Conservation (phyloP, 2,888 invertebrate species). For the Leptopilina myrica region DNA sequence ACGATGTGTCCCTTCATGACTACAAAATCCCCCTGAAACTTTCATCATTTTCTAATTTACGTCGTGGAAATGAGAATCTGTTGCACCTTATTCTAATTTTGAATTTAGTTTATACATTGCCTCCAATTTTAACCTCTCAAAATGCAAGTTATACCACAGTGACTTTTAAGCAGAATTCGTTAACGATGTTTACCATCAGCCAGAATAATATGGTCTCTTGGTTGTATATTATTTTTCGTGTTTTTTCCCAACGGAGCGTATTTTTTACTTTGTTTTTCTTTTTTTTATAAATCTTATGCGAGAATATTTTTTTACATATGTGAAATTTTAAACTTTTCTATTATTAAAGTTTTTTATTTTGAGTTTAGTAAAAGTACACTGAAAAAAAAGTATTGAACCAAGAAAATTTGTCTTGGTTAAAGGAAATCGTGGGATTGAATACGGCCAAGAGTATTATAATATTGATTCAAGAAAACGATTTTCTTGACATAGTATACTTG, state of each 20-base stretch:
- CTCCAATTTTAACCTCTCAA: constrained; percentile 7
- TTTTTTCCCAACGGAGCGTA: too few relatives aligned
- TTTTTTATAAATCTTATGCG: background rate
- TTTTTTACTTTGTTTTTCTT: background rate
- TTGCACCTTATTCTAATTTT: constrained; percentile 16
- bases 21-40: constrained; percentile 14
- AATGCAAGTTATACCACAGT: constrained; percentile 1
- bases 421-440: too few relatives aligned
- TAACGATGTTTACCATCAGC: constrained; percentile 1
- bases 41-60: constrained; percentile 29
- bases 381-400: too few relatives aligned
- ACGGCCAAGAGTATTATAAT: too few relatives aligned
- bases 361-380: too few relatives aligned
- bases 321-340: too few relatives aligned
- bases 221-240: background rate
- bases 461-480: too few relatives aligned
- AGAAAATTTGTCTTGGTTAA: too few relatives aligned
- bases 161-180: constrained; percentile 7
- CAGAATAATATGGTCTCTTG: background rate
- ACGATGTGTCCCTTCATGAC: constrained; percentile 18
- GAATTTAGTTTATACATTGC: constrained; percentile 14
- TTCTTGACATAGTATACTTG: too few relatives aligned
- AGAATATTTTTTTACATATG: too few relatives aligned
- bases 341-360: too few relatives aligned
- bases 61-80: constrained; percentile 8